Base-by-base conservation (phyloP, 2,888 invertebrate species). In the Acanthoscelides obtectus region DNA sequence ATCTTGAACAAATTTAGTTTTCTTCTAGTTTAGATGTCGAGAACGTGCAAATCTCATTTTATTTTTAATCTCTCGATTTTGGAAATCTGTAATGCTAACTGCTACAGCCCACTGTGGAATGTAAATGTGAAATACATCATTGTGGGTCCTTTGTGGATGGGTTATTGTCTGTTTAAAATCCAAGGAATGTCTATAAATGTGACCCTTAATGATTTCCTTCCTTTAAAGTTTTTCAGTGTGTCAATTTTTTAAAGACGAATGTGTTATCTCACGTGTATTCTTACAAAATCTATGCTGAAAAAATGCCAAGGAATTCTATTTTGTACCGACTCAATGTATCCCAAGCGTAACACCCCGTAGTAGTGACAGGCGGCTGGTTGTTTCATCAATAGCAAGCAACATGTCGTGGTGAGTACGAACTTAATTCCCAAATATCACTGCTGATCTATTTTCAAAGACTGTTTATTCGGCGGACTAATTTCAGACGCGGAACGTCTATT, bases 401-500 rank as follows among this genome's bases (percentile, higher is more conserved):
- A 12, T 45, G 17, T 45, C 25, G 25, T 25, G 17, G 45, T 45
- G 45, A 45, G 12, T 45, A 72, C 69, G 71, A 75, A 74, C 64
- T 67, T 75, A 75, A 71, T 71, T 73, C 73, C 70, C 66, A 72
- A 72, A 72, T 74, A 74, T 72, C 74, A 72, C 68, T 71, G 72
- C 66, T 70, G 66, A 21, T 69, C 71, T 77, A 77, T 75, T 75
- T 74, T 74, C 75, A 75, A 69, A 73, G 73, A 72, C 71, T 77
- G 77, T 77, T 75, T 77, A 76, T 77, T 75, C 75, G 75, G 75
- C 71, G 72, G 70, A 74, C 74, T 76, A 77, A 75, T 74, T 77
- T 75, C 75, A 77, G 75, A 76, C 74, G 73, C 75, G 75, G 78
- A 75, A 72, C 73, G 68, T 75, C 75, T 79, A 79, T 79, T 77